Conservation (phyloP, 1,140 invertebrate species). For the Tetragonula clypearis region DNA sequence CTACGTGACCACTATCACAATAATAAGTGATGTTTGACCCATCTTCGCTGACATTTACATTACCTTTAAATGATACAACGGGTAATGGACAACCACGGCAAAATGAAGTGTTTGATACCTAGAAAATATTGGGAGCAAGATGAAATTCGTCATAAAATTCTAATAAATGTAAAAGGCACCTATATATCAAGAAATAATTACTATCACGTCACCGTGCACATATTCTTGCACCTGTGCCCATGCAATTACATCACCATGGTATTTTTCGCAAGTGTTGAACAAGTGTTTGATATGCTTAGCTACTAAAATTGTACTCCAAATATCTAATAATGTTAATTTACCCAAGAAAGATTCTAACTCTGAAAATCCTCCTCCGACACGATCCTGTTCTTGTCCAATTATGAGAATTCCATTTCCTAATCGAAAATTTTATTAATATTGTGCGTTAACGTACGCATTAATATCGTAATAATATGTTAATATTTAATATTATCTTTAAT, state of each 20-base stretch:
- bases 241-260: conserved; percentile 82
- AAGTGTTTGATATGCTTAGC: conserved; percentile 78
- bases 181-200: conserved; percentile 56
- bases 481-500: background rate
- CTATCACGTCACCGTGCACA: conserved; percentile 83
- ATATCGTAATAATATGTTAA: no score
- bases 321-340: conserved; percentile 83
- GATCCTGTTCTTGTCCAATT: conserved; percentile 88
- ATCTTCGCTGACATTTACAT: conserved; percentile 72
- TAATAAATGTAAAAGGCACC: background rate
- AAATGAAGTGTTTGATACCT: conserved; percentile 80
- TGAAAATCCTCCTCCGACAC: conserved; percentile 84
- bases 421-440: background rate
- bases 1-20: conserved; percentile 73
- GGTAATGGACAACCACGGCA: conserved; percentile 82
- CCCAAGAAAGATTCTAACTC: conserved; percentile 86
- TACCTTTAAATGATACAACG: conserved; percentile 76
- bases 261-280: conserved; percentile 81
- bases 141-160: background rate
- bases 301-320: conserved; percentile 84
- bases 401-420: conserved; percentile 84
- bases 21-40: conserved; percentile 72
- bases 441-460: no score
- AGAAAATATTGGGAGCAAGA: conserved; percentile 3
- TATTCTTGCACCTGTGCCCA: conserved; percentile 85